Base-by-base conservation (phyloP, 2,797 vertebrate species). In the Vultur gryphus region DNA sequence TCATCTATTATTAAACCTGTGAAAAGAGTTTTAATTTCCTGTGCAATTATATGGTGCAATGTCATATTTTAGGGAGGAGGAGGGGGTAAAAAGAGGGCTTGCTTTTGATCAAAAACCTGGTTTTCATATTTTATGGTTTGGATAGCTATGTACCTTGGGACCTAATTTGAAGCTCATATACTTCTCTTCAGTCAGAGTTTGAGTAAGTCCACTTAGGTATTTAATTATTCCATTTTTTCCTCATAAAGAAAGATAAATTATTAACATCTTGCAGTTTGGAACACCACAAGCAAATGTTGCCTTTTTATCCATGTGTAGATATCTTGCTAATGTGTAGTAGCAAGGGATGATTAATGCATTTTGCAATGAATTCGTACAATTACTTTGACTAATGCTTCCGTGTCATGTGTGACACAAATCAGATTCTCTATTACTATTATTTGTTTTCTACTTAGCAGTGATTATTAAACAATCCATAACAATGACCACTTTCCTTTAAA, bases 21-120 rank as follows among this genome's bases (percentile, higher is more conserved):
- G 97, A 97, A 98, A 98, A 97, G 95, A 97, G 96, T 98, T 98
- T 98, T 98, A 98, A 98, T 98, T 98, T 98, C 98, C 97, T 98
- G 96, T 97, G 96, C 97, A 98, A 97, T 98, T 98, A 98, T 91
- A 95, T 70, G 84, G 93, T 93, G 90, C 97, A 97, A 97, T 97
- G 94, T 97, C 97, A 97, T 96, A 95, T 90, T 92, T 89, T 92
- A 65, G 35, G 55, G 85, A 51, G 61, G 83, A 95, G 72, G 76
- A 17, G 29, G 37, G 3, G 13, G 25, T 2, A 0, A 52, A 90
- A 93, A 84, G 55, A 89, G 80, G 87, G 78, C 77, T 97, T 95
- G 71, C 84, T 97, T 98, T 97, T 97, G 95, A 98, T 97, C 88
- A 97, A 96, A 97, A 96, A 44, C 55, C 19, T 81, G 69, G 7